These are phyloP conservation scores for Thecocarcelia acutangulata DNA, from an alignment of 2,888 invertebrate species.

Conservation along the genomic window DNA sequence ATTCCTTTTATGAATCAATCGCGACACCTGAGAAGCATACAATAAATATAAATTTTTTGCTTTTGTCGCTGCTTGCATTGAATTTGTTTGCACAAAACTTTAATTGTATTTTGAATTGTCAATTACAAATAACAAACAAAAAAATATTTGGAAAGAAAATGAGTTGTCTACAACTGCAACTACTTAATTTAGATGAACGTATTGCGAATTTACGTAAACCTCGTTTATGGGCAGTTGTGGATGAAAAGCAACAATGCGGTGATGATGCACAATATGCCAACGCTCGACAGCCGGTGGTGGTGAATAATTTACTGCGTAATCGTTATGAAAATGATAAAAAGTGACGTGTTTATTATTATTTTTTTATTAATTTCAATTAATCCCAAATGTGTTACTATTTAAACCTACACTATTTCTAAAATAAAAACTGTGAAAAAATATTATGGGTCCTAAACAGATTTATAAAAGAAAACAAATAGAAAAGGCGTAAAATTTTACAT, in stretches of 20 bases:
- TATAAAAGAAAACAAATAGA: no score
- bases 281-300: conserved; percentile 33
- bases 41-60: conserved; percentile 5
- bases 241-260: conserved; percentile 40
- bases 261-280: conserved; percentile 48
- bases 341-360: conserved; percentile 65
- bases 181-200: conserved; percentile 73
- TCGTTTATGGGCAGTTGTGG: conserved; percentile 43
- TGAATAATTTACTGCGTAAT: conserved; percentile 62
- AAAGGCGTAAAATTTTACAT: no score
- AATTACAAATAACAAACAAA: conserved; percentile 26
- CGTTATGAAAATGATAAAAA: conserved; percentile 66
- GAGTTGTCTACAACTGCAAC: conserved; percentile 75
- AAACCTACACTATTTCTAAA: conserved; percentile 43
- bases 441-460: no score
- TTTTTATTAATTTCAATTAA: conserved; percentile 21
- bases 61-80: conserved; percentile 14
- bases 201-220: conserved; percentile 68
- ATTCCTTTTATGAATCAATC: conserved; percentile 64
- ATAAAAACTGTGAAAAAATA: background rate
- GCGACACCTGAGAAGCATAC: conserved; percentile 58
- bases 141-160: conserved; percentile 60
- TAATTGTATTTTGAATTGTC: conserved; percentile 48
- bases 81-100: conserved; percentile 34
- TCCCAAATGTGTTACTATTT: conserved; percentile 13